Evolutionary conservation across 1,140 invertebrate genomes (phyloP), one percentile per base, ranked within the genome.

Genomic region (Apis cerana): DNA sequence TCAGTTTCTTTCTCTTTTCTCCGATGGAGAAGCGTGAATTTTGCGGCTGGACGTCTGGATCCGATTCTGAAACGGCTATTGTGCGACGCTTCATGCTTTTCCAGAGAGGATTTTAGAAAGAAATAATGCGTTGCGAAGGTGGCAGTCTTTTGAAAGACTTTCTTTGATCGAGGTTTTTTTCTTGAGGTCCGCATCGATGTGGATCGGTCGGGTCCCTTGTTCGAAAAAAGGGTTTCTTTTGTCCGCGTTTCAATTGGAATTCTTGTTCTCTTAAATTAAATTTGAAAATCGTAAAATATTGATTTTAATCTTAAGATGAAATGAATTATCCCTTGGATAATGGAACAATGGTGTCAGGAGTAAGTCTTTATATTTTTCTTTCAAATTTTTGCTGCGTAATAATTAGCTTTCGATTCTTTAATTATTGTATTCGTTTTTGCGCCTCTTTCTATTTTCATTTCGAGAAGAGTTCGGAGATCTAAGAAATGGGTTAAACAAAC

Each of bases 401-500:
- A 67, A 85, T 86, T 81, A 85, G 52, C 72, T 62, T 67, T 59
- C 50, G 79, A 85, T 58, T 74, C 84, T 82, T 85, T 86, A 74
- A 86, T 85, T 75, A 78, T 82, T 56, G 75, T 68, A 43, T 77
- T 68, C 62, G 80, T 7, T 77, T 33, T 74, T 78, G 23, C 48
- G 50, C 58, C 23, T 69, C 15, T 33, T 43, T 59, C 62, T 75
- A 21, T 75, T 62, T 74, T 59, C 56, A 27, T 68, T 61, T 61
- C 56, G 56, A 11, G 23, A 54, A 52, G 43, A 69, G 70, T 59
- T 87, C 67, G 72, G 80, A 71, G 77, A 48, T 61, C 62, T 7
- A 52, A 50, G 68, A 86, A 84, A 56, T 59, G 54, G 85, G 82
- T 87, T 87, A 87, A 87, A 77, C 82, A 88, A 88, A 88, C 27